Conservation (phyloP, 2,888 invertebrate species). For the Phytoseiulus persimilis region DNA sequence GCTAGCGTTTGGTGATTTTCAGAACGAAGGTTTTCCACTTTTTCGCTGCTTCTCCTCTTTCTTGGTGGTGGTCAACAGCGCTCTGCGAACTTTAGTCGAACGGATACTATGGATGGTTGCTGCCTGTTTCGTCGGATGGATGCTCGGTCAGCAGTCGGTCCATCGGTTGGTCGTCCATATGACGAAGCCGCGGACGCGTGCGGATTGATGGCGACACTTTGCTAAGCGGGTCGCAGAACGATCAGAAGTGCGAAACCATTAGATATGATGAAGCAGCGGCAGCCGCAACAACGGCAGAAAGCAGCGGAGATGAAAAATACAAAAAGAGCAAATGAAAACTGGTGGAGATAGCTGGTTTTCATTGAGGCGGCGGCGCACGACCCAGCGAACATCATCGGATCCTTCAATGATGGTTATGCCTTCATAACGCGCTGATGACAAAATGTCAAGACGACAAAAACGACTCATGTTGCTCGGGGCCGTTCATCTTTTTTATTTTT, state of each 20-base stretch:
- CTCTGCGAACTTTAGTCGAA: background rate
- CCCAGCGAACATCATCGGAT: background rate
- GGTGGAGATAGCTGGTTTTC: background rate
- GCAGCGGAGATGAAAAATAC: background rate
- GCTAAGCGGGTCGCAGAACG: background rate
- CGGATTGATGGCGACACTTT: background rate
- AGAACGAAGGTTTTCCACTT: background rate
- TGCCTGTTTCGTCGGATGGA: background rate
- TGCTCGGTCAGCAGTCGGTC: background rate
- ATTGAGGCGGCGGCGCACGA: background rate
- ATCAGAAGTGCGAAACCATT: slow-evolving; percentile 5
- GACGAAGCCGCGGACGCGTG: background rate
- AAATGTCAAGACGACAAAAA: background rate
- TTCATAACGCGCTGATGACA: background rate
- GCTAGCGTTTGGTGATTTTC: background rate
- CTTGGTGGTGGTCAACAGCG: background rate
- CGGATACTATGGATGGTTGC: background rate
- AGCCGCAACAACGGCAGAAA: background rate
- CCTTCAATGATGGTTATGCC: background rate
- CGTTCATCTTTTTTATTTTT: background rate
- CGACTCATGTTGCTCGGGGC: background rate
- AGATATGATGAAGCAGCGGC: background rate
- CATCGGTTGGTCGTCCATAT: background rate
- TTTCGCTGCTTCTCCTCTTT: background rate
- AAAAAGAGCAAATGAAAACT: slow-evolving; percentile 5